Conservation (phyloP, 1,140 invertebrate genomes). For the Drosophila nebulosa region DNA sequence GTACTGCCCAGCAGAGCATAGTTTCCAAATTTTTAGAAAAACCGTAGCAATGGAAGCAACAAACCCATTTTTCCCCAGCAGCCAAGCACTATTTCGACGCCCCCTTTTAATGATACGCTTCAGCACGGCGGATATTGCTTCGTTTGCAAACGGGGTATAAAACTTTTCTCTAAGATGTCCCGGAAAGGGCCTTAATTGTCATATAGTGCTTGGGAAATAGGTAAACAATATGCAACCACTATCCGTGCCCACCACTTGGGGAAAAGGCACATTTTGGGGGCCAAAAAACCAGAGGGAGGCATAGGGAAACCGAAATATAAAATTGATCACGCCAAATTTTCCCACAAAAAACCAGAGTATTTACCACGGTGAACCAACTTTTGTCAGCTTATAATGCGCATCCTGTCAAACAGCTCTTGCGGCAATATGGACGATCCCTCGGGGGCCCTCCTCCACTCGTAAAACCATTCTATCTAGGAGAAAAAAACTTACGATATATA, state of each 20-base stretch:
- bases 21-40: no score
- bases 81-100: slow-evolving; percentile 8
- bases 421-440: slow-evolving; percentile 33
- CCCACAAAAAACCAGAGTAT: slow-evolving; percentile 32
- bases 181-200: no score
- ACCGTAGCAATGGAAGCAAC: neutral
- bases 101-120: no score
- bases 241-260: slow-evolving; percentile 46
- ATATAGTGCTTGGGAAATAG: slow-evolving; percentile 33
- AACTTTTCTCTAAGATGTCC: no score
- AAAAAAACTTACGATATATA: neutral
- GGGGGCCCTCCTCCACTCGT: slow-evolving; percentile 25
- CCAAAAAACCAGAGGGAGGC: slow-evolving; percentile 41
- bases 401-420: slow-evolving; percentile 29
- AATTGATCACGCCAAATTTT: slow-evolving; percentile 40
- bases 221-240: slow-evolving; percentile 38
- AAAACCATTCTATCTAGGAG: slow-evolving; percentile 28
- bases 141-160: no score
- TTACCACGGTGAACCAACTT: slow-evolving; percentile 37
- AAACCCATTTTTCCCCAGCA: no score
- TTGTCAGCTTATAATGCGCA: slow-evolving; percentile 56
- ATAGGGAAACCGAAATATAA: slow-evolving; percentile 58
- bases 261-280: neutral
- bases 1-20: slow-evolving; percentile 23
- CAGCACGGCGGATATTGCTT: no score